Evolutionary conservation across 1,140 invertebrate species (phyloP).

Genomic region (Bombus terrestris): DNA sequence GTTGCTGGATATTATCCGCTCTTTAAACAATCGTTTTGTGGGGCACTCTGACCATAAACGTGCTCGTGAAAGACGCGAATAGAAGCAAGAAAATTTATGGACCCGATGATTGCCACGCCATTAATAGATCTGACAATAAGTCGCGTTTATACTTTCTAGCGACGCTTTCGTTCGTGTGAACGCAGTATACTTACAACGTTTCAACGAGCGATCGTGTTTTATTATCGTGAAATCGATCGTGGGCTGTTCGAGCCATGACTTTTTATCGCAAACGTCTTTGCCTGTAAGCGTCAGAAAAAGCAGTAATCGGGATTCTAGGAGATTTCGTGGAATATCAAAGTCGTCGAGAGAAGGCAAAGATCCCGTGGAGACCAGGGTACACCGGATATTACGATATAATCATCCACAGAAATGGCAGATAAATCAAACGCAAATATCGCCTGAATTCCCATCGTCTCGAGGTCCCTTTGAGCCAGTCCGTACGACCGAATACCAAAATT

Average conservation of each 20-base stretch:
- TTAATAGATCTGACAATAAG: too few relatives aligned
- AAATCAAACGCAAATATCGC: constrained; percentile 30
- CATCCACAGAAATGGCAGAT: constrained; percentile 1
- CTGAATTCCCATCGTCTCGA: constrained; percentile 4
- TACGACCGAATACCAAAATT: not conserved
- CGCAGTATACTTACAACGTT: too few relatives aligned
- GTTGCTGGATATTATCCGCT: constrained; percentile 11
- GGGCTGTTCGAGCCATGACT: too few relatives aligned
- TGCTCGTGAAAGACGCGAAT: not conserved
- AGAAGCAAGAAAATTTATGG: not conserved
- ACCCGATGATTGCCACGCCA: not conserved
- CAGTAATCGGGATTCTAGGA: not conserved
- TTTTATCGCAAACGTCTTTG: too few relatives aligned
- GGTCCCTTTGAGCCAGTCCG: not conserved
- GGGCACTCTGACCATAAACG: not conserved
- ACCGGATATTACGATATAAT: constrained; percentile 37
- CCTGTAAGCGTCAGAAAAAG: too few relatives aligned
- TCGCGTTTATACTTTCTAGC: not conserved
- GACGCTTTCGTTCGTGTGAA: not conserved
- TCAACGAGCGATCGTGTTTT: not conserved
- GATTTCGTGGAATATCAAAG: not conserved
- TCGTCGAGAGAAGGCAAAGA: not conserved
- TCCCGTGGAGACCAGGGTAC: too few relatives aligned
- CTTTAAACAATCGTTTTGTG: too few relatives aligned
- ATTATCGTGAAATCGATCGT: not conserved